Conservation (phyloP, 2,797 vertebrate species). For the Cottoperca gobio region DNA sequence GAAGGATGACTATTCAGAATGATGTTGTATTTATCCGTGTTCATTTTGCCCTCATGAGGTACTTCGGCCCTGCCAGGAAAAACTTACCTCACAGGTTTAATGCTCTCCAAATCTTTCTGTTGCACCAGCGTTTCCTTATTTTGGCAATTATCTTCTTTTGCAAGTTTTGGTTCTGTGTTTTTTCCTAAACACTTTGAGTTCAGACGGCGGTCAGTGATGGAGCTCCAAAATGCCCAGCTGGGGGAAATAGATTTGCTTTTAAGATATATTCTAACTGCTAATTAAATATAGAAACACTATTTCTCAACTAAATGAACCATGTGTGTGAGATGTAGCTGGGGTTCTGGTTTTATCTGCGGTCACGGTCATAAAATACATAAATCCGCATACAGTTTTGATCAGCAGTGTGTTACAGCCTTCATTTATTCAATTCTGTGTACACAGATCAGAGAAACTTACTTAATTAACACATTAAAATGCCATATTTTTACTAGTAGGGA, state of each 20-base stretch:
- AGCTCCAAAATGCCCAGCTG: slow-evolving; percentile 18
- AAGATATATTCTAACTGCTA: not conserved
- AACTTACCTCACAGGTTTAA: slow-evolving; percentile 38
- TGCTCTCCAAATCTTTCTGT: slow-evolving; percentile 10
- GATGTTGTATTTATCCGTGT: slow-evolving; percentile 29
- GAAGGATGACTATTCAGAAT: slow-evolving; percentile 37
- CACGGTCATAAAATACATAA: not conserved
- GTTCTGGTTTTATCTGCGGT: not conserved
- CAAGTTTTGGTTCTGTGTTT: slow-evolving; percentile 15
- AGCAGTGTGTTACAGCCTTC: not conserved
- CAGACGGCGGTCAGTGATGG: slow-evolving; percentile 10
- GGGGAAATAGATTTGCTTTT: not conserved
- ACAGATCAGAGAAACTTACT: not conserved
- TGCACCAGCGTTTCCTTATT: slow-evolving; percentile 42
- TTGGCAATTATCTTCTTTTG: slow-evolving; percentile 35
- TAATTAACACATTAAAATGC: not conserved
- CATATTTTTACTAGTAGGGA: not conserved
- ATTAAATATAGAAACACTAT: slow-evolving; percentile 5
- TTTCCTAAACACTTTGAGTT: slow-evolving; percentile 17
- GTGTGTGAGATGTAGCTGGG: not conserved
- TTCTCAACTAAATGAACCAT: slow-evolving; percentile 5
- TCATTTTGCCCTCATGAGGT: slow-evolving; percentile 21
- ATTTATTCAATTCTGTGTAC: not conserved
- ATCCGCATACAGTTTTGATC: not conserved
- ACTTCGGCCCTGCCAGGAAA: slow-evolving; percentile 34